These are phyloP conservation scores for Ophion costatus DNA, from an alignment of 2,888 invertebrate species.

Conservation along the genomic window DNA sequence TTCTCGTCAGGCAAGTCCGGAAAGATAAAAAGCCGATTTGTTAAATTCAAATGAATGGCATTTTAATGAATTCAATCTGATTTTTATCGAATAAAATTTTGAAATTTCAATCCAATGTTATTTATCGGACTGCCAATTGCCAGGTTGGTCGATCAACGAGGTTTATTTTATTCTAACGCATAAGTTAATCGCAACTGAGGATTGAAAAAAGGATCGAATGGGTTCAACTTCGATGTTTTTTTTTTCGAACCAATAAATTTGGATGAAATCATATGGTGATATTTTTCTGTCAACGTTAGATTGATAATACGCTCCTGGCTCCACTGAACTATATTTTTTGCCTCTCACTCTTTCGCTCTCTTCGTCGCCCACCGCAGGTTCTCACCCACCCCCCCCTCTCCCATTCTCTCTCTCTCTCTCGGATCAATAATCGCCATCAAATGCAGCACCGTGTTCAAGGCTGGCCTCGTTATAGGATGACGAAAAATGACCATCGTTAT, in stretches of 20 bases:
- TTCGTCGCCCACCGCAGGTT: constrained; percentile 63
- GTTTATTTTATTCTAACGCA: neutral
- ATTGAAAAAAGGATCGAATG: neutral
- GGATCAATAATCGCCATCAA: constrained; percentile 81
- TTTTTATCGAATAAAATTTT: constrained; percentile 14
- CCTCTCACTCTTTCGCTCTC: constrained; percentile 41
- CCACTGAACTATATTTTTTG: constrained; percentile 53
- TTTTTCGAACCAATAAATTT: neutral
- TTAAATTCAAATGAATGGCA: constrained; percentile 23
- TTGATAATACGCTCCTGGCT: constrained; percentile 40
- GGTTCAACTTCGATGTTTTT: neutral
- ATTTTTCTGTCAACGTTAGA: neutral
- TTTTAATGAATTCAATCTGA: constrained; percentile 13
- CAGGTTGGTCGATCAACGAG: neutral
- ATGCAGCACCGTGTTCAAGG: constrained; percentile 75
- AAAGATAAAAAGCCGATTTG: constrained; percentile 17
- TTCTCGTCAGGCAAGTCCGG: constrained; percentile 11
- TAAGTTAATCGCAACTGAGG: neutral
- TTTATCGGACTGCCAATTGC: neutral
- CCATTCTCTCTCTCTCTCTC: constrained; percentile 62
- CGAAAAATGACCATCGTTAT: constrained; percentile 40
- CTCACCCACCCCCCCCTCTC: constrained; percentile 53
- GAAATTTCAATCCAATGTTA: constrained; percentile 8
- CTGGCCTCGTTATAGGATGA: constrained; percentile 48
- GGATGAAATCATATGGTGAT: neutral